Conservation (phyloP, 1,140 invertebrate genomes). For the Potamilus streckersoni region DNA sequence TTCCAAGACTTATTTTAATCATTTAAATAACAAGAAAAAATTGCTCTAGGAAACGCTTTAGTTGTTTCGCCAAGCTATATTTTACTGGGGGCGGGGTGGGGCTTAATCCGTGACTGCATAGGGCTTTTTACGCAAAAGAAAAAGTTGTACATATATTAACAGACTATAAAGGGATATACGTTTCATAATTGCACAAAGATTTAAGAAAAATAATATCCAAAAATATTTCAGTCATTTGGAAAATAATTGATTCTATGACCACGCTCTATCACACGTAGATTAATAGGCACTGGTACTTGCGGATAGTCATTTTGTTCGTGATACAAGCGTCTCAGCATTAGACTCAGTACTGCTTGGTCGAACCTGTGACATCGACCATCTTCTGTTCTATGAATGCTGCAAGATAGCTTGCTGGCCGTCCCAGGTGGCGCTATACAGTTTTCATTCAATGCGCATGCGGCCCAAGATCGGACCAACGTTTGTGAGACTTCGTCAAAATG, state of each 20-base stretch:
- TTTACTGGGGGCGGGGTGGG: too few species aligned
- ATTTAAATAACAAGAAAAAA: too few species aligned
- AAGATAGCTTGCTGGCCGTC: slow-evolving; percentile 5
- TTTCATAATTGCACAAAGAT: too few species aligned
- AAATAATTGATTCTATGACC: slow-evolving; percentile 14
- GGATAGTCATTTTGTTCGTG: slow-evolving; percentile 30
- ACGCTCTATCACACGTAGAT: slow-evolving; percentile 18
- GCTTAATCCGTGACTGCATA: too few species aligned
- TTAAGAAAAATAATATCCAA: too few species aligned
- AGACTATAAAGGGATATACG: too few species aligned
- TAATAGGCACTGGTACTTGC: slow-evolving; percentile 8
- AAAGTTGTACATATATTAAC: too few species aligned
- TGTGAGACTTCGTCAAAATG: slow-evolving; percentile 19
- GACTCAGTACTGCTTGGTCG: slow-evolving; percentile 24
- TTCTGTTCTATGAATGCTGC: neutral
- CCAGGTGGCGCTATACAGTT: slow-evolving; percentile 14
- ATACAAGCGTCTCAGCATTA: slow-evolving; percentile 21
- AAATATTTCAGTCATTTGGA: neutral
- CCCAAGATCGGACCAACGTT: slow-evolving; percentile 10
- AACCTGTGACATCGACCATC: slow-evolving; percentile 27
- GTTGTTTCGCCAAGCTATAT: too few species aligned
- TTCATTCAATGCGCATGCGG: slow-evolving; percentile 12
- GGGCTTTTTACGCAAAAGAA: too few species aligned
- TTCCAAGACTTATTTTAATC: too few species aligned
- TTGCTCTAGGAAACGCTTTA: too few species aligned